Percentiles rank a stretch among this genome's conserved stretches.
These are phyloP conservation scores for Mionectes olivaceus DNA, from an alignment of 2,797 vertebrate genomes.

Conservation along the genomic window DNA sequence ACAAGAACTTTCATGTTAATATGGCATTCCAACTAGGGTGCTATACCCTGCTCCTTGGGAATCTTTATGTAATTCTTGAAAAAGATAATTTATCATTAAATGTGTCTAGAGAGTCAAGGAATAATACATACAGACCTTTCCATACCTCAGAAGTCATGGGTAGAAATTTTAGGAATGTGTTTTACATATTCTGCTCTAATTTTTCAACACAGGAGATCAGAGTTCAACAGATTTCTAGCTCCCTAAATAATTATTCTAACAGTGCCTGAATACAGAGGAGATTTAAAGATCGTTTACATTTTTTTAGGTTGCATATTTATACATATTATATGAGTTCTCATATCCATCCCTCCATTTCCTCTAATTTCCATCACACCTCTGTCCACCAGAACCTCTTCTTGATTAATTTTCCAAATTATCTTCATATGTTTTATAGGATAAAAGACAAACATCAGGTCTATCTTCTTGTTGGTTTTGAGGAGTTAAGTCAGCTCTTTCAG, in stretches of 20 bases:
- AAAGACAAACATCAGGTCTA: background rate
- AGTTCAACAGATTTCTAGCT: background rate
- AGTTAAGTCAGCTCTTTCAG: constrained; percentile 14
- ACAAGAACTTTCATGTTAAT: background rate
- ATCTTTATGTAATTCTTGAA: background rate
- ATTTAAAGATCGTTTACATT: background rate
- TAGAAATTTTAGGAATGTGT: background rate
- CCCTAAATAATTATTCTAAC: background rate
- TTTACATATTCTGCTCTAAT: background rate
- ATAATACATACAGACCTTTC: background rate
- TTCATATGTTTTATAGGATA: background rate
- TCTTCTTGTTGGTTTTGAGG: background rate
- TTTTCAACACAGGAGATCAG: background rate
- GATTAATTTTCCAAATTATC: background rate
- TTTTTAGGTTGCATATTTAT: background rate
- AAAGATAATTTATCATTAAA: background rate
- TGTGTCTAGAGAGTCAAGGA: background rate
- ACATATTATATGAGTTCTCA: background rate
- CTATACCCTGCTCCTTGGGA: background rate
- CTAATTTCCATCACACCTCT: background rate
- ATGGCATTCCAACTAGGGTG: background rate
- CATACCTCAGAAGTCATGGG: background rate
- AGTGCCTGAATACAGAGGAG: background rate
- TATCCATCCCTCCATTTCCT: background rate
- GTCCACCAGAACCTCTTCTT: background rate